These are phyloP conservation scores for Hesperia comma DNA, from an alignment of 2,888 invertebrate genomes.

Conservation along the genomic window DNA sequence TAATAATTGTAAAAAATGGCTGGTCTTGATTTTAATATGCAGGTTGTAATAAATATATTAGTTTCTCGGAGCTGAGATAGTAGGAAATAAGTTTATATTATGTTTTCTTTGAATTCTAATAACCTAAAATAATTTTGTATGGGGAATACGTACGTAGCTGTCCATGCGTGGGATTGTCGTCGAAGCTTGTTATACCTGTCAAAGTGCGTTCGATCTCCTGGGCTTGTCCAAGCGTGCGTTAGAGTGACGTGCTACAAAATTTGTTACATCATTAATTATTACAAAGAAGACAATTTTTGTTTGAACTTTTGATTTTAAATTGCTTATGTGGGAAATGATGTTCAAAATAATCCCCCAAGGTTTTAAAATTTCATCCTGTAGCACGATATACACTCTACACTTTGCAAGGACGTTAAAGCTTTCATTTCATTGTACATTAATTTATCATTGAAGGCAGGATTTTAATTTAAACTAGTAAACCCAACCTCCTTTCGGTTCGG, in stretches of 20 bases:
- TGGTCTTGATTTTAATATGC: slow-evolving; percentile 1
- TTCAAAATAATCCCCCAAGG: too few species aligned
- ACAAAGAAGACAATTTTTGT: background rate
- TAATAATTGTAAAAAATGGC: slow-evolving; percentile 3
- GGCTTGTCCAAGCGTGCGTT: background rate
- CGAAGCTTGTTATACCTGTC: background rate
- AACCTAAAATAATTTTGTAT: background rate
- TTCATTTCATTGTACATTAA: too few species aligned
- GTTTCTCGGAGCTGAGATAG: background rate
- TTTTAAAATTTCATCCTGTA: too few species aligned
- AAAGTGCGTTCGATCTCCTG: background rate
- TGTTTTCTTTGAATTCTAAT: too few species aligned
- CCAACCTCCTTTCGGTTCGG: too few species aligned
- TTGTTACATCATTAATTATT: background rate
- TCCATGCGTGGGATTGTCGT: background rate
- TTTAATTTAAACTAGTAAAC: too few species aligned
- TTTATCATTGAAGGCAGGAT: too few species aligned
- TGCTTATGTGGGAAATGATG: too few species aligned
- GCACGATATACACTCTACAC: too few species aligned
- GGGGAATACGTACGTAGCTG: background rate
- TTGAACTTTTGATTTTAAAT: too few species aligned
- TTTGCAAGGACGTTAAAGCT: too few species aligned
- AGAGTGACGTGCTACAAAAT: background rate
- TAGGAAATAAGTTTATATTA: background rate
- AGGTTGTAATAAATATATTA: background rate